Conservation (phyloP, 2,113 vertebrate species). For the Ovis canadensis region DNA sequence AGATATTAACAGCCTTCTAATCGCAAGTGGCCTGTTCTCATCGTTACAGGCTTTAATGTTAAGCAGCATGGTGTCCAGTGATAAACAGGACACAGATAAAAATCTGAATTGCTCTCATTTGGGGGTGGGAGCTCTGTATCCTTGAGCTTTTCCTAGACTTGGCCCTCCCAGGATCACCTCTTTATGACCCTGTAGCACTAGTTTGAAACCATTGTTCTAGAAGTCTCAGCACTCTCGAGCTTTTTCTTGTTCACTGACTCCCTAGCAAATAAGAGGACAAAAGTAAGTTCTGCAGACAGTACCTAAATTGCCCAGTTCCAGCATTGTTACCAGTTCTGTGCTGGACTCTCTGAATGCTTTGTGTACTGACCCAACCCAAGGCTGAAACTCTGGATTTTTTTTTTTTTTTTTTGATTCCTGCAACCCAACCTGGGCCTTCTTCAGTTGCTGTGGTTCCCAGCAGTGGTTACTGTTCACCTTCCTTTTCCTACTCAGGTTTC, state of each 20-base stretch:
- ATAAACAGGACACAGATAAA: neutral
- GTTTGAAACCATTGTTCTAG: neutral
- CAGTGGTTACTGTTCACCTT: neutral
- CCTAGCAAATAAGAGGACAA: neutral
- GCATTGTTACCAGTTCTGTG: neutral
- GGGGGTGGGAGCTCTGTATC: accelerated
- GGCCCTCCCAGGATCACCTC: neutral
- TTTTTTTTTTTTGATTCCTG: neutral
- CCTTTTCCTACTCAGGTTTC: neutral
- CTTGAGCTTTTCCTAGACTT: neutral
- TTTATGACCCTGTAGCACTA: neutral
- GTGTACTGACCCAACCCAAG: neutral
- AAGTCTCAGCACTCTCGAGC: neutral
- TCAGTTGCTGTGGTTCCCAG: neutral
- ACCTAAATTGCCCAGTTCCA: accelerated
- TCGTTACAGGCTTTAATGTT: neutral
- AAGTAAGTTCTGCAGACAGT: neutral
- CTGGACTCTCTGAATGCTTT: neutral
- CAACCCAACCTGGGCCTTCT: neutral
- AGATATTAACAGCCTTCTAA: neutral
- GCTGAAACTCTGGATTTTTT: neutral
- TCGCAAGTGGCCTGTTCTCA: neutral
- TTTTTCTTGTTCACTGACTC: neutral
- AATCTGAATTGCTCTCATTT: neutral
- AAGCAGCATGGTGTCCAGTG: neutral